These are phyloP conservation scores for Willowsia nigromaculata DNA, from an alignment of 2,888 invertebrate species.

Conservation along the genomic window DNA sequence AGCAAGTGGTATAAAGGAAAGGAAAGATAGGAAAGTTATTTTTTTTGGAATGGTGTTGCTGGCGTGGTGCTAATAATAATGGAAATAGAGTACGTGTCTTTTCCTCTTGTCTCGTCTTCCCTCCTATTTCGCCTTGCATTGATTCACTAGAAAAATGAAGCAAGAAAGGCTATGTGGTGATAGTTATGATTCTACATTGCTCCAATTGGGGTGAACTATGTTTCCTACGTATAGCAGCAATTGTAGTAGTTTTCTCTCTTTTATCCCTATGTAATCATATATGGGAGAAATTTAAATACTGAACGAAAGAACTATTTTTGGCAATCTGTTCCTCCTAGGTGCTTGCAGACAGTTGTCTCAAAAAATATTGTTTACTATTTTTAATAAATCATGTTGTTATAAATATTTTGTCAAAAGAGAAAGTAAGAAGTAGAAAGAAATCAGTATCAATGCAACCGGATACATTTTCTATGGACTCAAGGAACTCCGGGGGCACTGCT, in stretches of 20 bases:
- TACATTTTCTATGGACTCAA: constrained; percentile 30
- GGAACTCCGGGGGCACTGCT: constrained; percentile 27
- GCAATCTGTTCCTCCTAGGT: not conserved
- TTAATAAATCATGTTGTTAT: not conserved
- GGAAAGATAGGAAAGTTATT: not conserved
- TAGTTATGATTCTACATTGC: not conserved
- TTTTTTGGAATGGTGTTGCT: constrained; percentile 9
- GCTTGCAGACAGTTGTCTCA: not conserved
- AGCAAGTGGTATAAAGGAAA: not conserved
- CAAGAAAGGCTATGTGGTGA: not conserved
- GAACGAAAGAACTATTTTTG: not conserved
- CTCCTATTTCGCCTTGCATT: not conserved
- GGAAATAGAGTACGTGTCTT: constrained; percentile 46
- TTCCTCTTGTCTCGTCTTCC: not conserved
- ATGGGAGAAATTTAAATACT: not conserved
- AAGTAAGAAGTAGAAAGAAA: not conserved
- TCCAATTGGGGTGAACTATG: not conserved
- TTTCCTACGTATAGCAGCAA: not conserved
- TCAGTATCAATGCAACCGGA: constrained; percentile 32
- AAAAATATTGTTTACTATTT: not conserved
- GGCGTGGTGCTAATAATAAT: constrained; percentile 34
- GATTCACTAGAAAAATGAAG: not conserved
- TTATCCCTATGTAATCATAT: not conserved
- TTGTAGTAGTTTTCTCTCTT: not conserved
- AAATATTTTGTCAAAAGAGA: not conserved